These are phyloP conservation scores for Zaprionus africanus DNA, from an alignment of 1,140 invertebrate genomes.

Conservation along the genomic window DNA sequence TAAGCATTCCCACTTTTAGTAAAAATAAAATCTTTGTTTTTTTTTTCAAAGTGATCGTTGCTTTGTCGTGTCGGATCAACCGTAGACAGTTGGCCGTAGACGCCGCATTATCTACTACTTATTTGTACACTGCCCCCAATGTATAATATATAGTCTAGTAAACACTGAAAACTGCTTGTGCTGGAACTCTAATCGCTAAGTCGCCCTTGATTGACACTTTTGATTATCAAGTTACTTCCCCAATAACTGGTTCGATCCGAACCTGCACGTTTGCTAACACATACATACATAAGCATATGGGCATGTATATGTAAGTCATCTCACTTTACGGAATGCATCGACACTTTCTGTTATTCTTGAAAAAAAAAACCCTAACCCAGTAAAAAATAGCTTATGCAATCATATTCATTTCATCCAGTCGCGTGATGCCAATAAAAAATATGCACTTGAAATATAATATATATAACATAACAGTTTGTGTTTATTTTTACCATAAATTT, in stretches of 20 bases:
- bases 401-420: not conserved
- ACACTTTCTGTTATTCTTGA: not conserved
- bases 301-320: not conserved
- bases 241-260: slow-evolving; percentile 25
- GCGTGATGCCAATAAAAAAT: not conserved
- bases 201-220: slow-evolving; percentile 34
- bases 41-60: not conserved
- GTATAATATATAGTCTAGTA: not conserved
- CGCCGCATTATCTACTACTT: not conserved
- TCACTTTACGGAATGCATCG: not conserved
- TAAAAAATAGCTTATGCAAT: not conserved
- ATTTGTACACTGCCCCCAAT: slow-evolving; percentile 7
- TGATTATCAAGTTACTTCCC: slow-evolving; percentile 12
- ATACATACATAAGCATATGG: not conserved
- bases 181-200: slow-evolving; percentile 10
- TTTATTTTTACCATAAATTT: slow-evolving; percentile 15
- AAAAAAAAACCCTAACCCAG: not conserved
- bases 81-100: not conserved
- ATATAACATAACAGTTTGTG: not conserved
- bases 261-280: not conserved
- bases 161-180: not conserved
- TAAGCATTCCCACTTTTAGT: not conserved
- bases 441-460: not conserved
- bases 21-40: not conserved
- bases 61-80: not conserved